Evolutionary conservation across 2,113 vertebrate genomes (phyloP).

Genomic region (Platichthys flesus): DNA sequence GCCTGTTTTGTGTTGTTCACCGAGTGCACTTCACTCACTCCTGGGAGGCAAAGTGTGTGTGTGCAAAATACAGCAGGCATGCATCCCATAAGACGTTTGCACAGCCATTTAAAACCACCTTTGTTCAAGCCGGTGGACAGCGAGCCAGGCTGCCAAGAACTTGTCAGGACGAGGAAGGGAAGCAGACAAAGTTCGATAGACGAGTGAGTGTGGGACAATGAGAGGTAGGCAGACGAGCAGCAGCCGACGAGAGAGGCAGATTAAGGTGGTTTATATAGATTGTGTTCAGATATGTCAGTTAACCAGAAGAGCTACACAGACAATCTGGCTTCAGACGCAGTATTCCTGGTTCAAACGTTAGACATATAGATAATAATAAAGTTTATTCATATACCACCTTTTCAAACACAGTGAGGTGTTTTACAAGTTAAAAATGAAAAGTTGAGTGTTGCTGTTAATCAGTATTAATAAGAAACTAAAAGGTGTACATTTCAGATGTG

Average conservation of each 20-base stretch:
- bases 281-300: conserved; percentile 5
- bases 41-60: conserved; percentile 60
- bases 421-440: too few relatives aligned
- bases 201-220: conserved; percentile 30
- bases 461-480: too few relatives aligned
- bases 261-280: conserved; percentile 5
- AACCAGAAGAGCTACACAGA: neutral
- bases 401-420: too few relatives aligned
- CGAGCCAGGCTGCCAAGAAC: conserved; percentile 29
- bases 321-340: too few relatives aligned
- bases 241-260: neutral
- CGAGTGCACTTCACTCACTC: conserved; percentile 66
- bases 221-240: conserved; percentile 34
- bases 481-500: too few relatives aligned
- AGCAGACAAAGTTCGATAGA: conserved; percentile 26
- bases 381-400: too few relatives aligned
- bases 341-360: too few relatives aligned
- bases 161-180: conserved; percentile 54
- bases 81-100: conserved; percentile 38
- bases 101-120: conserved; percentile 50
- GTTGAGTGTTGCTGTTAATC: too few relatives aligned
- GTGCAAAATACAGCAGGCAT: conserved; percentile 36
- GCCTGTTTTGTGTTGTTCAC: conserved; percentile 57
- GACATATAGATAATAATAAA: too few relatives aligned
- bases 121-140: conserved; percentile 30